phyloP scores from a whole-genome alignment of 2,797 vertebrate species.

The Euthynnus affinis region DNA sequence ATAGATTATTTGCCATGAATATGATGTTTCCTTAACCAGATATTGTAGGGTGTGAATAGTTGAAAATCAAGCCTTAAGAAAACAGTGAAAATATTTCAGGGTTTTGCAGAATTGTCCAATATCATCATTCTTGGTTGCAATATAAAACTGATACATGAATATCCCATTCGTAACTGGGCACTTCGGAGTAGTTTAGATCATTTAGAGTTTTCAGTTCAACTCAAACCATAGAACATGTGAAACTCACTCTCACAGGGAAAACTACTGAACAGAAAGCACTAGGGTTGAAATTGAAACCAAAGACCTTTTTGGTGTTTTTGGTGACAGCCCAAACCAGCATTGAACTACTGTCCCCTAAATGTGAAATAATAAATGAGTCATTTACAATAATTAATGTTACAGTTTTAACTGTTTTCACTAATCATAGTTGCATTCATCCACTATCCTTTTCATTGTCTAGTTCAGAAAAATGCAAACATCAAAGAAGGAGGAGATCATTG shows the following conservation, averaged over 20 bases:
- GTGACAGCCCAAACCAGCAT: not conserved
- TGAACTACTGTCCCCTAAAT: not conserved
- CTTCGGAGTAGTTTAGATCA: not conserved
- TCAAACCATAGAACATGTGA: not conserved
- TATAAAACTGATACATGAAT: not conserved
- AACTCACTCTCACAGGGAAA: not conserved
- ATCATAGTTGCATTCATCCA: conserved; percentile 23
- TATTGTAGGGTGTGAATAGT: not conserved
- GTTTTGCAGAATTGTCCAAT: not conserved
- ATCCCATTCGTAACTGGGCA: too few relatives aligned
- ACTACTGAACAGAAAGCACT: not conserved
- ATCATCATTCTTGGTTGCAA: not conserved
- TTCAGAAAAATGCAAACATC: conserved; percentile 5
- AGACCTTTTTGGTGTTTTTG: not conserved
- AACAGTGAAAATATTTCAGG: not conserved
- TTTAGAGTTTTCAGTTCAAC: conserved; percentile 8
- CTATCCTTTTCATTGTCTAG: conserved; percentile 5
- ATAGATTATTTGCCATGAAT: too few relatives aligned
- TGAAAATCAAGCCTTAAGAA: too few relatives aligned
- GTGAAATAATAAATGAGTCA: not conserved
- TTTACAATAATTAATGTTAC: not conserved
- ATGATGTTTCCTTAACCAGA: not conserved
- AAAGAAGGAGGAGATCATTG: conserved; percentile 24
- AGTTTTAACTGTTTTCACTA: not conserved
- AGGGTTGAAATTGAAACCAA: not conserved